These are phyloP conservation scores for Dissostichus mawsoni DNA, from an alignment of 2,113 vertebrate species.

Conservation along the genomic window DNA sequence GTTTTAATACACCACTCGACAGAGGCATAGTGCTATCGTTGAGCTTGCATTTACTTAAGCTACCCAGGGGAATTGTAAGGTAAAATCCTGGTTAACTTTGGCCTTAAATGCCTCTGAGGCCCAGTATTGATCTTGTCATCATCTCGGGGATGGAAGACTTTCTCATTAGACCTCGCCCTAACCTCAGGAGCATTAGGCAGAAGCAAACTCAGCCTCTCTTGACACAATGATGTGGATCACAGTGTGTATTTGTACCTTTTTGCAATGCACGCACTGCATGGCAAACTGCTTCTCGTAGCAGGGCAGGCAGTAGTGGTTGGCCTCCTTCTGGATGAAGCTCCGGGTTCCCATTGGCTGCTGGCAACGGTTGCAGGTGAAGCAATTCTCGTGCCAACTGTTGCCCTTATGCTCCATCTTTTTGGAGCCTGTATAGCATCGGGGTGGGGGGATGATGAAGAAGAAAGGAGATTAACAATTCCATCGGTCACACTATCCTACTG, in stretches of 20 bases:
- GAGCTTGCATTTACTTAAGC: not conserved
- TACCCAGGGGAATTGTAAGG: not conserved
- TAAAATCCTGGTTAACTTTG: not conserved
- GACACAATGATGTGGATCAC: not conserved
- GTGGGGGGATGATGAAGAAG: no score
- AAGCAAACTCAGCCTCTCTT: not conserved
- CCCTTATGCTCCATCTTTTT: conserved; percentile 98
- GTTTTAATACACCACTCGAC: no score
- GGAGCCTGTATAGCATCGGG: conserved; percentile 83
- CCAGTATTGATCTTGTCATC: conserved; percentile 16
- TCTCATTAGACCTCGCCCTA: not conserved
- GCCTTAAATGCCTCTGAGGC: not conserved
- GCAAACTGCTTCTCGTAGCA: conserved; percentile 98
- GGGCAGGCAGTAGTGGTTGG: conserved; percentile 91
- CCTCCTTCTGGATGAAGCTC: conserved; percentile 95
- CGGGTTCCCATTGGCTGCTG: conserved; percentile 96
- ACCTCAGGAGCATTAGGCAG: not conserved
- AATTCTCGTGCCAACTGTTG: conserved; percentile 97
- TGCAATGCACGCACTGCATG: conserved; percentile 94
- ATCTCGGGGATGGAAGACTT: not conserved
- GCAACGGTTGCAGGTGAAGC: conserved; percentile 93
- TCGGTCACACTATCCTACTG: no score
- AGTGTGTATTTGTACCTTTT: conserved; percentile 83
- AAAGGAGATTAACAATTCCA: not conserved
- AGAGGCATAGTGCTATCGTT: not conserved